phyloP scores from a whole-genome alignment of 2,888 invertebrate species.

The Aproaerema taeniolella region DNA sequence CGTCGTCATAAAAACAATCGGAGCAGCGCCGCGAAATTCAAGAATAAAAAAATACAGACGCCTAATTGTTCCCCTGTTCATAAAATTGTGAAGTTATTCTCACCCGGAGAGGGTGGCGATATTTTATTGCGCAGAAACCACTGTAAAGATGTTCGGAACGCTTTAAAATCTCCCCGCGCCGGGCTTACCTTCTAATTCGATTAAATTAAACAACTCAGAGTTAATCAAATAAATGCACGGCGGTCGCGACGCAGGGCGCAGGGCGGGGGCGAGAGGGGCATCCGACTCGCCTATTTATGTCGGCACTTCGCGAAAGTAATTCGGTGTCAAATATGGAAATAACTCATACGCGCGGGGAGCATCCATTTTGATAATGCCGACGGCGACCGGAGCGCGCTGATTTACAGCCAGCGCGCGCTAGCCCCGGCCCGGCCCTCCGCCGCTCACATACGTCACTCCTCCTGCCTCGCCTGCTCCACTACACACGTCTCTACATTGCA shows the following conservation, averaged over 20 bases:
- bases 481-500: slow-evolving; percentile 1
- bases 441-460: slow-evolving; percentile 1
- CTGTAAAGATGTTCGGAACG: slow-evolving; percentile 74
- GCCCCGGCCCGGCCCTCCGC: slow-evolving; percentile 32
- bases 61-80: slow-evolving; percentile 77
- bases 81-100: slow-evolving; percentile 75
- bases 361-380: slow-evolving; percentile 75
- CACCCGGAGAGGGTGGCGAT: slow-evolving; percentile 64
- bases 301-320: slow-evolving; percentile 77
- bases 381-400: slow-evolving; percentile 68
- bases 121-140: slow-evolving; percentile 74
- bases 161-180: slow-evolving; percentile 57
- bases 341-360: slow-evolving; percentile 72
- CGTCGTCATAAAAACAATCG: slow-evolving; percentile 64
- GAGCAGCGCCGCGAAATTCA: slow-evolving; percentile 59
- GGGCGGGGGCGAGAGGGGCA: slow-evolving; percentile 24
- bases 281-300: slow-evolving; percentile 57
- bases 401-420: slow-evolving; percentile 51
- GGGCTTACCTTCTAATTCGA: slow-evolving; percentile 73
- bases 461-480: not conserved
- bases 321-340: slow-evolving; percentile 78
- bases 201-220: slow-evolving; percentile 78
- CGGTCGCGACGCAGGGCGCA: slow-evolving; percentile 42
- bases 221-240: slow-evolving; percentile 78
- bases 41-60: slow-evolving; percentile 66